These are phyloP conservation scores for Temnopleurus reevesii DNA, from an alignment of 53 echinoderm and acorn worm species.

Conservation along the genomic window DNA sequence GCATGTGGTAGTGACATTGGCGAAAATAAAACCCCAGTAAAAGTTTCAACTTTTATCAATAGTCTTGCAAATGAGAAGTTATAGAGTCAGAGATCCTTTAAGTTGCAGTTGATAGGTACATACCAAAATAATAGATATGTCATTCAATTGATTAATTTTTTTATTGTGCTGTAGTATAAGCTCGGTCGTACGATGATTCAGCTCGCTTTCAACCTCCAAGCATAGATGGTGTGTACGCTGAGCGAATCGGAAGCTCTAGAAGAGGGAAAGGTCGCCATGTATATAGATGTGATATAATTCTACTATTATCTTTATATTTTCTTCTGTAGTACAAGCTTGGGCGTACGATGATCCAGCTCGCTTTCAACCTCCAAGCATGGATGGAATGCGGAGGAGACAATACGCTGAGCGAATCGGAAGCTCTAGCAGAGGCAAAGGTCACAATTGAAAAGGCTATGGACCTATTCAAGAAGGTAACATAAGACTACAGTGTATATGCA, in stretches of 20 bases:
- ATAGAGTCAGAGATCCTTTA: too few relatives aligned
- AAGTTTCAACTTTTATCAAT: too few relatives aligned
- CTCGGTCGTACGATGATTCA: constrained; percentile 80
- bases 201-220: constrained; percentile 87
- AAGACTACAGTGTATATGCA: too few relatives aligned
- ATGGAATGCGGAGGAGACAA: constrained; percentile 80
- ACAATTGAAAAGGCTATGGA: constrained; percentile 74
- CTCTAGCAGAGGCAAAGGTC: constrained; percentile 67
- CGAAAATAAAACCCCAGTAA: too few relatives aligned
- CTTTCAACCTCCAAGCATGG: constrained; percentile 88
- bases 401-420: constrained; percentile 72
- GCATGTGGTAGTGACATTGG: neutral
- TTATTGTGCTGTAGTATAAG: constrained; percentile 72
- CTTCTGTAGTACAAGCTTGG: constrained; percentile 85
- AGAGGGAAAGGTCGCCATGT: constrained; percentile 75
- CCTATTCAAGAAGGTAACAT: constrained; percentile 93
- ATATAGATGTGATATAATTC: too few relatives aligned
- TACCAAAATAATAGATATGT: too few relatives aligned
- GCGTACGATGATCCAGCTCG: constrained; percentile 79
- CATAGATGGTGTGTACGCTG: constrained; percentile 75
- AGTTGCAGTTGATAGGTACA: too few relatives aligned
- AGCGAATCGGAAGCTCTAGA: constrained; percentile 69
- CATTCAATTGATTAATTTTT: too few relatives aligned
- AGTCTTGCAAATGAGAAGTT: too few relatives aligned
- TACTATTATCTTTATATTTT: too few relatives aligned